These are phyloP conservation scores for Branchipolynoe longqiensis DNA, from an alignment of 2,888 invertebrate species.

Conservation along the genomic window DNA sequence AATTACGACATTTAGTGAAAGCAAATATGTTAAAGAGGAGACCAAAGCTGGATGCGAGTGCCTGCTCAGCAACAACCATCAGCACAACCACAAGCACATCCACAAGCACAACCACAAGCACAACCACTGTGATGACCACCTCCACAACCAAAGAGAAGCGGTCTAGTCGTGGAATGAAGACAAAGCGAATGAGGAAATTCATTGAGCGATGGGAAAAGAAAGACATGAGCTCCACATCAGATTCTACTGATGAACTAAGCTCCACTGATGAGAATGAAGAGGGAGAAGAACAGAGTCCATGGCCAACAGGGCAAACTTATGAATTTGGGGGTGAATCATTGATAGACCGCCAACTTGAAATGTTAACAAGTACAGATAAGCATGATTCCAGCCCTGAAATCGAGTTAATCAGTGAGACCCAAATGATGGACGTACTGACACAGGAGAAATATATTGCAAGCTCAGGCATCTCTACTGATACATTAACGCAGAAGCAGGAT, in stretches of 20 bases:
- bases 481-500: constrained; percentile 22
- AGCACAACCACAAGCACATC: neutral
- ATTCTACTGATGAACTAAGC: neutral
- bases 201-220: constrained; percentile 27
- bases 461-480: constrained; percentile 35
- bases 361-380: neutral
- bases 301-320: constrained; percentile 25
- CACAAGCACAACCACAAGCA: neutral
- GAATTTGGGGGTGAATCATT: constrained; percentile 36
- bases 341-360: constrained; percentile 34
- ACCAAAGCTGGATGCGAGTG: too few relatives aligned
- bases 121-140: neutral
- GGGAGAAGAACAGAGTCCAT: constrained; percentile 6
- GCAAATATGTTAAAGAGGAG: neutral
- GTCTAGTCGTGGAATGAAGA: neutral
- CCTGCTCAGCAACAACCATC: neutral
- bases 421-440: constrained; percentile 34
- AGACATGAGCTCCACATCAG: constrained; percentile 39
- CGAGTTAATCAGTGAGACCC: constrained; percentile 28
- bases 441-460: constrained; percentile 33
- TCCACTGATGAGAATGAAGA: constrained; percentile 1
- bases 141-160: neutral
- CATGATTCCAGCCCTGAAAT: constrained; percentile 17
- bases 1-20: constrained; percentile 11
- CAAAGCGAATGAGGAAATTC: constrained; percentile 38